These are phyloP conservation scores for Salarias fasciatus DNA, from an alignment of 2,797 vertebrate species.

Conservation along the genomic window DNA sequence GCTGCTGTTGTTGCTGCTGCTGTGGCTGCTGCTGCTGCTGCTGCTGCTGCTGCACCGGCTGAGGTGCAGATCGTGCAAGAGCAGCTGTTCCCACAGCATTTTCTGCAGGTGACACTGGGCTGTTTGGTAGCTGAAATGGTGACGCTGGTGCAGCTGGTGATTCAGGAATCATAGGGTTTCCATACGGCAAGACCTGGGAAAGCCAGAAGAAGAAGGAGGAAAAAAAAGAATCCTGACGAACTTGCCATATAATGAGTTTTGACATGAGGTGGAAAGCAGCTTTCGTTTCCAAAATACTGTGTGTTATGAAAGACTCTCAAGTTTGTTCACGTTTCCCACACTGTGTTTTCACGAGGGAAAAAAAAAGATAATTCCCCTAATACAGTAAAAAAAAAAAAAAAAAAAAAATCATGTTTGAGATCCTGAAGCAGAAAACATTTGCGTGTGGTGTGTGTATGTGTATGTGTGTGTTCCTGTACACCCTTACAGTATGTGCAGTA, in stretches of 20 bases:
- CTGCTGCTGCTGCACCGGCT: conserved; percentile 42
- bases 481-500: no score
- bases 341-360: conserved; percentile 33
- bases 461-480: background rate
- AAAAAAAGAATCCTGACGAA: no score
- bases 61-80: conserved; percentile 31
- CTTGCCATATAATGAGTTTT: no score
- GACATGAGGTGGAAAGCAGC: no score
- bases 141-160: conserved; percentile 39
- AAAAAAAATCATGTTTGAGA: no score
- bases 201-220: conserved; percentile 6
- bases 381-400: conserved; percentile 2
- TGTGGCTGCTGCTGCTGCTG: no score
- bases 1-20: no score
- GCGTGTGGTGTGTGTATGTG: background rate
- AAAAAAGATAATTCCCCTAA: no score
- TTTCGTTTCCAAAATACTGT: no score
- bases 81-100: conserved; percentile 13
- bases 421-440: no score
- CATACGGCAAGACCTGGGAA: conserved; percentile 45
- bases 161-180: conserved; percentile 49
- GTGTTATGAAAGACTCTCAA: conserved; percentile 22
- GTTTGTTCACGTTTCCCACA: conserved; percentile 11
- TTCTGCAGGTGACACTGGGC: conserved; percentile 38
- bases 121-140: conserved; percentile 34